Conservation (phyloP, 2,888 invertebrate genomes). For the Bellardia bayeri region DNA sequence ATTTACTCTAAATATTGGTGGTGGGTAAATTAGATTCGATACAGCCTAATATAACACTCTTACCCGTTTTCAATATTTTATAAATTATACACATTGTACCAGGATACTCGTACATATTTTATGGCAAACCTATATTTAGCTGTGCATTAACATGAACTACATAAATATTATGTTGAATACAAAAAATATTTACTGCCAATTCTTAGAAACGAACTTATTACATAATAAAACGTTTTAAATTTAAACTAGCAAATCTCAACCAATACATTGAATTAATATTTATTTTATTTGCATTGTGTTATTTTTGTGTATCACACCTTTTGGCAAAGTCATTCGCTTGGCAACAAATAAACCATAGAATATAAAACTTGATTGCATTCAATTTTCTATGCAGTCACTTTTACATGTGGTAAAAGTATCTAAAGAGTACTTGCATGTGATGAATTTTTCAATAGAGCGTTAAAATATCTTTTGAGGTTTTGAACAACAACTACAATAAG, state of each 20-base stretch:
- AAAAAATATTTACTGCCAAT: no score
- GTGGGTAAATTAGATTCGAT: no score
- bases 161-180: no score
- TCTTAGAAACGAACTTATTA: no score
- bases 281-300: not conserved
- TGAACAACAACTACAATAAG: conserved; percentile 18
- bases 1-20: no score
- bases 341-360: not conserved
- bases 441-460: conserved; percentile 54
- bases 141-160: no score
- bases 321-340: not conserved
- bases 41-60: no score
- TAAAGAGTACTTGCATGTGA: conserved; percentile 47
- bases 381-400: not conserved
- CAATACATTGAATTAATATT: not conserved
- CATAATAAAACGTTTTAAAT: not conserved
- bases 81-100: no score
- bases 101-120: no score
- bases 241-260: not conserved
- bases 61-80: no score
- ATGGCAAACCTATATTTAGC: no score
- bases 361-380: not conserved
- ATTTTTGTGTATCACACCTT: not conserved
- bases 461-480: conserved; percentile 40
- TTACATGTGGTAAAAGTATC: conserved; percentile 15